Evolutionary conservation across 1,140 invertebrate species (phyloP), one percentile per base, ranked within the genome.

Genomic region (Wiebesia pumilae): DNA sequence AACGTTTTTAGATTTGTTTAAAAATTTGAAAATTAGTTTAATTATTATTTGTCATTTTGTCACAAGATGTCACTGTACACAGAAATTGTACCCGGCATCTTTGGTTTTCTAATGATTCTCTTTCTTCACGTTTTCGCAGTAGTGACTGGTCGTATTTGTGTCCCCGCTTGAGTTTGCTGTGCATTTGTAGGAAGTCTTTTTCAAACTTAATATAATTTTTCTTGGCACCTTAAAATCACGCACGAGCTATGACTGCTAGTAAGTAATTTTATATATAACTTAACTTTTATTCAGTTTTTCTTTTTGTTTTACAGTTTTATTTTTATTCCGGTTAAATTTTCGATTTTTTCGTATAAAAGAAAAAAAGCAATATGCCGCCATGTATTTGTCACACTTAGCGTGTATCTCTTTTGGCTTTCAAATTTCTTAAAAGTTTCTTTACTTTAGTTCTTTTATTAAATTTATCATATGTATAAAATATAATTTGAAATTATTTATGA

Each of bases 221-320:
- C 71, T 73, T 65, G 33, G 9, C 78, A n/a, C 27, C 3, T 75
- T 38, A 4, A 35, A 35, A 6, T 40, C 33, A 69, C 80, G 54
- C 40, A 82, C 71, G 43, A 71, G 43, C n/a, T 65, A 87, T 87
- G 85, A 77, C 81, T 71, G 73, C 85, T 30, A 87, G 85, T 87
- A 87, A 87, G 85, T 83, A 79, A 40, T 35, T 30, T 19, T 58
- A 24, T n/a, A 10, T 24, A 35, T 58, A 1, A 67, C 58, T 33
- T 47, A 21, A 35, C 10, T 27, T 27, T 47, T 24, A 47, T 4
- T 73, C 51, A 9, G n/a, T 35, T 47, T 58, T 71, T 14, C 10
- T n/a, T 40, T 40, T 27, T 24, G 12, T 62, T 27, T 7, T 65
- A 38, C 2, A 62, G n/a, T 58, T 58, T 81, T 65, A 14, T 65